Evolutionary conservation across 2,113 vertebrate genomes (phyloP).

Genomic region (Eudorcas thomsonii): DNA sequence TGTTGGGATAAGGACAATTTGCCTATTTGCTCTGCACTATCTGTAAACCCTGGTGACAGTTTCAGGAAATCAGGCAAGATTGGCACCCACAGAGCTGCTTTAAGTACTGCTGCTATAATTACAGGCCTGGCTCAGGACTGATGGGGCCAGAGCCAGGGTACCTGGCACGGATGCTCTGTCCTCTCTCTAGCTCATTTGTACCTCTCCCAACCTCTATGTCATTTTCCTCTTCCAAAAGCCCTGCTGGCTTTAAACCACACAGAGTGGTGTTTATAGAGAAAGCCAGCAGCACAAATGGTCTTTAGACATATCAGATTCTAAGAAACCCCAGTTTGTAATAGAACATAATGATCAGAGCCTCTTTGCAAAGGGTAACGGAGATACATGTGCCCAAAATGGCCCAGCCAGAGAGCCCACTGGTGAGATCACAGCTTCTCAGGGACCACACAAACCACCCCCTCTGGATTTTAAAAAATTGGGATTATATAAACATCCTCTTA

Average conservation of each 20-base stretch:
- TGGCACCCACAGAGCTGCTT: background rate
- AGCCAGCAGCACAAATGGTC: slow-evolving; percentile 2
- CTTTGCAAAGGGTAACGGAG: background rate
- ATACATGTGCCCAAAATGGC: background rate
- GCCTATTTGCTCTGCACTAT: background rate
- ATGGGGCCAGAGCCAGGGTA: background rate
- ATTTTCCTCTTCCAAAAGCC: slow-evolving; percentile 30
- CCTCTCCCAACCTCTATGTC: background rate
- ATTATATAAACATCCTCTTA: background rate
- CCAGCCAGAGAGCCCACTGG: background rate
- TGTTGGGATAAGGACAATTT: background rate
- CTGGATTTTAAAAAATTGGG: background rate
- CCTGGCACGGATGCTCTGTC: background rate
- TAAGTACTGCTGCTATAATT: slow-evolving; percentile 22
- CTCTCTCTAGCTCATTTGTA: background rate
- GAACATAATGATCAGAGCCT: slow-evolving; percentile 22
- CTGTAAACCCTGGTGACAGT: slow-evolving; percentile 7
- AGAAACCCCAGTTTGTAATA: background rate
- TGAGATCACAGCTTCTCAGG: background rate
- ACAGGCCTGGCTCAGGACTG: background rate
- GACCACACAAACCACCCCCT: too few species aligned
- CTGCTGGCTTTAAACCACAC: background rate
- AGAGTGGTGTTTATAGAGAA: background rate
- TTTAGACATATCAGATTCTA: background rate
- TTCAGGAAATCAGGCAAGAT: slow-evolving; percentile 44